phyloP scores from a whole-genome alignment of 2,113 vertebrate species.

The Daphoenositta chrysoptera region DNA sequence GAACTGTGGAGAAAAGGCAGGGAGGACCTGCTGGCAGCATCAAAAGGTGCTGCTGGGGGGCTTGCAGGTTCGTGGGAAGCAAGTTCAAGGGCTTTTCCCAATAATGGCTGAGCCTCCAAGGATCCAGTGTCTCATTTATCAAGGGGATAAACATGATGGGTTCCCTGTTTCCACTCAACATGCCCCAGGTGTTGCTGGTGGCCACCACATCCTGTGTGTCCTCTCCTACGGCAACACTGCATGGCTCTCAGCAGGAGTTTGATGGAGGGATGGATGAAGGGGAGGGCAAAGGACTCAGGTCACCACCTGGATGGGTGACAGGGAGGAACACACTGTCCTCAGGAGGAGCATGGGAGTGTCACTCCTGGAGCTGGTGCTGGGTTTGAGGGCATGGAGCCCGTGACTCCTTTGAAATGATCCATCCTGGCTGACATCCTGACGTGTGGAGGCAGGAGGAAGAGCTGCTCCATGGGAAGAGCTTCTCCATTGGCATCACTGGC shows the following conservation, averaged over 20 bases:
- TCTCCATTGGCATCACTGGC: background rate
- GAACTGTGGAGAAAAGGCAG: no score
- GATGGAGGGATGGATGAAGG: background rate
- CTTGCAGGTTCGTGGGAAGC: background rate
- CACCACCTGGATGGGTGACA: background rate
- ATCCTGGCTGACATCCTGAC: background rate
- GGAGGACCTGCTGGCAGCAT: background rate
- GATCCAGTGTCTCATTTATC: background rate
- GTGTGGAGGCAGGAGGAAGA: background rate
- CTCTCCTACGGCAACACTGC: background rate
- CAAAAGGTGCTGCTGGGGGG: background rate
- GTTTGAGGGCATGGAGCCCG: background rate
- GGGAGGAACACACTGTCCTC: background rate
- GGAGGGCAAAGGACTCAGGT: background rate
- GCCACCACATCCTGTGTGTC: background rate
- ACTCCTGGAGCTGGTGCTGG: background rate
- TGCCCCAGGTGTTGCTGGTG: background rate
- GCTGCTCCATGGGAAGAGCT: background rate
- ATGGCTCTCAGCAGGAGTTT: fast-evolving
- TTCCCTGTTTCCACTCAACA: background rate
- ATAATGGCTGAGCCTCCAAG: background rate
- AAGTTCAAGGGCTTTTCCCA: background rate
- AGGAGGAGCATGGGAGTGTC: fast-evolving
- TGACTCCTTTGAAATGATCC: background rate
- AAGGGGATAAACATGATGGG: background rate